phyloP scores from a whole-genome alignment of 30 jellyfish, hydroid and myxozoan species.

The Catostylus mosaicus region DNA sequence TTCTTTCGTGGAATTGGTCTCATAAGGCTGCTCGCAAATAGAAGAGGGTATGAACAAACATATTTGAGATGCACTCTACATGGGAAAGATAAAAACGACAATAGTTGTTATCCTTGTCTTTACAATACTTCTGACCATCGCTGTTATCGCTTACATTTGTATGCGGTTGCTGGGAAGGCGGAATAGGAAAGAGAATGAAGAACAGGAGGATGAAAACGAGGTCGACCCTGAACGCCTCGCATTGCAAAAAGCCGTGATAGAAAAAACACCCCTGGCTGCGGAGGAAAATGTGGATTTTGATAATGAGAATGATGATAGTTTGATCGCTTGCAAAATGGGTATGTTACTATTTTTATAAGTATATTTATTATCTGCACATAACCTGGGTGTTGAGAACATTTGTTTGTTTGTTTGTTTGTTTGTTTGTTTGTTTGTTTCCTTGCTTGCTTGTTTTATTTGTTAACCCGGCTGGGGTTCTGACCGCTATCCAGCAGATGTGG shows the following conservation, averaged over 20 bases:
- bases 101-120: constrained; percentile 14
- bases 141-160: constrained; percentile 10
- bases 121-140: constrained; percentile 7
- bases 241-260: constrained; percentile 22
- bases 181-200: background rate
- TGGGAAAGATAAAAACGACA: constrained; percentile 38
- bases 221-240: constrained; percentile 17
- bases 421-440: no score
- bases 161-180: constrained; percentile 13
- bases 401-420: no score
- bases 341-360: no score
- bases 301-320: constrained; percentile 33
- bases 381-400: no score
- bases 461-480: no score
- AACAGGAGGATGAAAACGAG: constrained; percentile 9
- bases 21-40: no score
- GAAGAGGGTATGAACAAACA: no score
- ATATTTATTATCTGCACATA: no score
- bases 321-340: constrained; percentile 36
- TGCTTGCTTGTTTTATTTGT: no score
- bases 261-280: constrained; percentile 57
- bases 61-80: background rate
- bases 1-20: no score
- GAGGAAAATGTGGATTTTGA: background rate
- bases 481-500: no score